Percentiles rank a stretch among this genome's conserved stretches.
Evolutionary conservation across 35 echinoderm and acorn worm species (phyloP).

Genomic region (Eucidaris tribuloides): DNA sequence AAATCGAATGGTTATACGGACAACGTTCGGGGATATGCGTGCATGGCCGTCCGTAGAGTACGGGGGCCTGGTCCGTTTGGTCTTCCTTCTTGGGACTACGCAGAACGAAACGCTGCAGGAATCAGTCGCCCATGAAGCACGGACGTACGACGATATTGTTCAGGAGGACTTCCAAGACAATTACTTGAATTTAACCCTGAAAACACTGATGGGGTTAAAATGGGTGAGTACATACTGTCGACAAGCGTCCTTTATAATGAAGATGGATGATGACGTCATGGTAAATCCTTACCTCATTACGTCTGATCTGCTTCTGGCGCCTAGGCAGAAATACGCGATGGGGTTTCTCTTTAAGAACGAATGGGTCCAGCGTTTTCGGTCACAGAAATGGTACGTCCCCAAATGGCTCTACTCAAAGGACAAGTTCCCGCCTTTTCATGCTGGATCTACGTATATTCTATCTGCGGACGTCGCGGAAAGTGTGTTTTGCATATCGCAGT

Average conservation of each 20-base stretch:
- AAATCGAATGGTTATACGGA: slow-evolving; percentile 10
- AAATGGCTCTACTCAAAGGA: slow-evolving; percentile 16
- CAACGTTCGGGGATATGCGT: slow-evolving; percentile 2
- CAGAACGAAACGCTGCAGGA: not conserved
- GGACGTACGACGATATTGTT: slow-evolving; percentile 34
- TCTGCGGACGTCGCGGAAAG: slow-evolving; percentile 40
- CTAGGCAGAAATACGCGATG: slow-evolving; percentile 12
- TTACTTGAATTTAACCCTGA: slow-evolving; percentile 41
- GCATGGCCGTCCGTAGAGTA: not conserved
- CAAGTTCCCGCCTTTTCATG: slow-evolving; percentile 31
- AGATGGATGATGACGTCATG: slow-evolving; percentile 53
- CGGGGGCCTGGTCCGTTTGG: not conserved
- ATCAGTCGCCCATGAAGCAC: not conserved
- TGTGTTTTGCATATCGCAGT: not conserved
- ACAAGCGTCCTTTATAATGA: slow-evolving; percentile 32
- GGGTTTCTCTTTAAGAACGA: slow-evolving; percentile 15
- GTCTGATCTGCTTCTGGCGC: not conserved
- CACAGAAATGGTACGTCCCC: slow-evolving; percentile 27
- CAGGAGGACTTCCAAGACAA: slow-evolving; percentile 36
- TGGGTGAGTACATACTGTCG: slow-evolving; percentile 47
- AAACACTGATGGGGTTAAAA: slow-evolving; percentile 57
- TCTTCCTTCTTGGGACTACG: slow-evolving; percentile 14
- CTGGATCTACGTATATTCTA: slow-evolving; percentile 34
- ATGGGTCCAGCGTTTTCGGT: not conserved
- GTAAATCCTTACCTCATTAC: slow-evolving; percentile 33